Evolutionary conservation across 2,888 invertebrate species (phyloP).

Genomic region (Malthinus seriepunctatus): DNA sequence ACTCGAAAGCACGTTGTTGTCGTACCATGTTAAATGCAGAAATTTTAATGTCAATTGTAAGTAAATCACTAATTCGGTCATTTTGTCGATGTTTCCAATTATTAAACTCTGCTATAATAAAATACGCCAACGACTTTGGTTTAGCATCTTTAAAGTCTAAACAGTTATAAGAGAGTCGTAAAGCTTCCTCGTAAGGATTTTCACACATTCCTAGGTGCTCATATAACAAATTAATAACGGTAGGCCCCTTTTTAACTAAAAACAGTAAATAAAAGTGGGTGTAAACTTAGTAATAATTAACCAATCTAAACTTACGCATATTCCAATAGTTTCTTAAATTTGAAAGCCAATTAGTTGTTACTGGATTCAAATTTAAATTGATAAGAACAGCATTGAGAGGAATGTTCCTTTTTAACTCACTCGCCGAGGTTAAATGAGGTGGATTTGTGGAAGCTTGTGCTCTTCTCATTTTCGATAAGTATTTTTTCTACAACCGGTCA

Average conservation of each 20-base stretch:
- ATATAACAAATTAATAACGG: slow-evolving; percentile 48
- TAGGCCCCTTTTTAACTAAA: slow-evolving; percentile 52
- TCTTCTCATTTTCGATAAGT: too few species aligned
- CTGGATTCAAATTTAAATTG: slow-evolving; percentile 25
- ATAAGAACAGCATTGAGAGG: slow-evolving; percentile 17
- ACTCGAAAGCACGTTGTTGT: slow-evolving; percentile 66
- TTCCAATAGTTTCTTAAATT: slow-evolving; percentile 32
- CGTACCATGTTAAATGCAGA: slow-evolving; percentile 74
- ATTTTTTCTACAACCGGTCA: too few species aligned
- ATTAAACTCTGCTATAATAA: slow-evolving; percentile 65
- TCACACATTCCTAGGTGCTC: slow-evolving; percentile 48
- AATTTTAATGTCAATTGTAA: slow-evolving; percentile 63
- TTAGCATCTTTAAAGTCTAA: slow-evolving; percentile 67
- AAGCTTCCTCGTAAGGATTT: slow-evolving; percentile 64
- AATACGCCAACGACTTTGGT: slow-evolving; percentile 63
- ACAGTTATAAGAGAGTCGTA: slow-evolving; percentile 64
- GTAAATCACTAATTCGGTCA: slow-evolving; percentile 54
- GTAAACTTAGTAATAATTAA: background rate
- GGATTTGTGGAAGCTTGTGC: too few species aligned
- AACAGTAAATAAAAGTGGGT: slow-evolving; percentile 10
- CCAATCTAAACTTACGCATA: slow-evolving; percentile 21
- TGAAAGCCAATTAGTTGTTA: slow-evolving; percentile 23
- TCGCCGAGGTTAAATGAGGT: too few species aligned
- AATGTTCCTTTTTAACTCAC: too few species aligned
- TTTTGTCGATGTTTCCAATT: slow-evolving; percentile 55